Base-by-base conservation (phyloP, 2,797 vertebrate species). In the Nyctalus aviator region DNA sequence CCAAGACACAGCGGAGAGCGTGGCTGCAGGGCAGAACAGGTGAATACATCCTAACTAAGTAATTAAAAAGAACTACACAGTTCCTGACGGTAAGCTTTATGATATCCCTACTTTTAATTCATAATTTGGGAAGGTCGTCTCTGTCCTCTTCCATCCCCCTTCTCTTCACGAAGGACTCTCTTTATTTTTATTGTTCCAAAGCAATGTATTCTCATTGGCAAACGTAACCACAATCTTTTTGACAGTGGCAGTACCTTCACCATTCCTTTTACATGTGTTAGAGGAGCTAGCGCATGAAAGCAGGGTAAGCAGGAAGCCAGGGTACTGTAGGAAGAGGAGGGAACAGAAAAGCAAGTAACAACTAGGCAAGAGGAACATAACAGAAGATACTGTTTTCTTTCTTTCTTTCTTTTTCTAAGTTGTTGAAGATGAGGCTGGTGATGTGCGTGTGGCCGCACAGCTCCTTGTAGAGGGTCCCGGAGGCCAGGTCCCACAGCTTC, bases 401-500 rank as follows among this genome's bases (percentile, higher is more conserved):
- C 57, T 77, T 89, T 66, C 44, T 64, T 55, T 55, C 20, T 55
- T 90, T 96, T 95, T 69, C 41, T 25, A 75, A 90, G 90, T 48
- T 64, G 30, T 17, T 55, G 96, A 99, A 99, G 13, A 99, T 98
- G 97, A 99, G 98, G 98, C 99, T 99, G 96, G 98, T 99, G 98
- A 99, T 98, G 83, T 99, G 99, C 0, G 99, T 99, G 97, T 99
- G 99, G 41, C 99, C 99, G 1, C 99, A 98, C 96, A 99, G 97
- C 96, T 99, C 99, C 97, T 99, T 99, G 95, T 99, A 99, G 93
- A 99, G 97, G 0, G 98, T 98, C 71, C 99, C 99, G 0, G 99
- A 99, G 0, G 99, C 99, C 97, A 99, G 94, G 97, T 99, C 99
- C 99, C 99, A 99, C 73, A 99, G 97, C 97, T 99, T 99, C 78